These are phyloP conservation scores for Tetrao urogallus DNA, from an alignment of 2,113 vertebrate genomes.

Conservation along the genomic window DNA sequence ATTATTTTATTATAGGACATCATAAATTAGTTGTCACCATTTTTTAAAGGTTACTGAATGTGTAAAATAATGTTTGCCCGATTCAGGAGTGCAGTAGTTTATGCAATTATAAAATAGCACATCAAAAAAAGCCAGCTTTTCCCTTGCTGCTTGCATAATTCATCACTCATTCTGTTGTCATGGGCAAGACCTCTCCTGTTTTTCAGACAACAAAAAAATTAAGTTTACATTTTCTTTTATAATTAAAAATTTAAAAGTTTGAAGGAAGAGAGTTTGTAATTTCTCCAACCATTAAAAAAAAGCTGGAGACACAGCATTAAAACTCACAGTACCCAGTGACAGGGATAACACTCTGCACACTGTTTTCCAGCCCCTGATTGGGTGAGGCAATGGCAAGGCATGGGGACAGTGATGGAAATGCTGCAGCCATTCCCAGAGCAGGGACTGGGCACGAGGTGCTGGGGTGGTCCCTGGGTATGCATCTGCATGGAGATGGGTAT, in stretches of 20 bases:
- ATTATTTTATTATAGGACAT: background rate
- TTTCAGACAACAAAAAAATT: slow-evolving; percentile 52
- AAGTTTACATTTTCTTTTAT: slow-evolving; percentile 41
- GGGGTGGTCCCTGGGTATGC: background rate
- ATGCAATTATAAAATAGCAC: slow-evolving; percentile 69
- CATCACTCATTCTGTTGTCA: slow-evolving; percentile 49
- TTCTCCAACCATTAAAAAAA: background rate
- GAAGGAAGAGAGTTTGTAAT: slow-evolving; percentile 22
- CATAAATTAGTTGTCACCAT: slow-evolving; percentile 54
- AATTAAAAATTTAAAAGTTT: slow-evolving; percentile 71
- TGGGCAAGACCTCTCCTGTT: slow-evolving; percentile 52
- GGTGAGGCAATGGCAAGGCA: rapidly evolving
- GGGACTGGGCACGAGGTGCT: rapidly evolving
- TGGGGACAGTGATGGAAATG: rapidly evolving
- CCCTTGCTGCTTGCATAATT: slow-evolving; percentile 62
- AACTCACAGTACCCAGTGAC: background rate
- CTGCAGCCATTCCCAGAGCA: background rate
- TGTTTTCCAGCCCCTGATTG: rapidly evolving
- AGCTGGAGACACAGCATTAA: background rate
- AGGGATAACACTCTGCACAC: background rate
- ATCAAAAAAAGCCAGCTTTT: slow-evolving; percentile 58
- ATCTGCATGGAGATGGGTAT: rapidly evolving
- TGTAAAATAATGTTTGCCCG: slow-evolving; percentile 58
- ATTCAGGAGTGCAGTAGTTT: slow-evolving; percentile 58
- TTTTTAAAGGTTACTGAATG: slow-evolving; percentile 55